These are phyloP conservation scores for Thaumetopoea pityocampa DNA, from an alignment of 1,140 invertebrate species.

Conservation along the genomic window DNA sequence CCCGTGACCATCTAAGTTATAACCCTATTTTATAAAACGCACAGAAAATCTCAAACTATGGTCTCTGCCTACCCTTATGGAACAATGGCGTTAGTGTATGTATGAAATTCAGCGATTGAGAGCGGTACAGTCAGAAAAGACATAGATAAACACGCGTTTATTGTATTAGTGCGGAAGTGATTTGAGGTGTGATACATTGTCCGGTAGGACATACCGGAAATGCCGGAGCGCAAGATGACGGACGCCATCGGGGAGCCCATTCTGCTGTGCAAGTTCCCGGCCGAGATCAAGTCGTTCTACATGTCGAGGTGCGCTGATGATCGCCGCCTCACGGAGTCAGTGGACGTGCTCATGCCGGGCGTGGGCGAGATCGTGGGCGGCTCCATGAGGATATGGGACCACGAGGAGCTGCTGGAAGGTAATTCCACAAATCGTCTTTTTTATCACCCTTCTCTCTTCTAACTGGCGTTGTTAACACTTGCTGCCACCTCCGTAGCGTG, in stretches of 20 bases:
- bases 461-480: too few species aligned
- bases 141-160: too few species aligned
- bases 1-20: too few species aligned
- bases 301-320: slow-evolving; percentile 95
- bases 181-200: neutral
- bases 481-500: too few species aligned
- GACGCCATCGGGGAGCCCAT: slow-evolving; percentile 98
- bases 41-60: too few species aligned
- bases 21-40: too few species aligned
- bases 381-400: slow-evolving; percentile 98
- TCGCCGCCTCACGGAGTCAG: slow-evolving; percentile 93
- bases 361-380: slow-evolving; percentile 99
- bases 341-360: slow-evolving; percentile 96
- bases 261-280: slow-evolving; percentile 95
- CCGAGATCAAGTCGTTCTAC: slow-evolving; percentile 98
- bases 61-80: too few species aligned
- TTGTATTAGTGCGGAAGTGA: neutral
- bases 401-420: slow-evolving; percentile 90
- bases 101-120: too few species aligned
- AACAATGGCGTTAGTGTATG: too few species aligned
- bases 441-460: too few species aligned
- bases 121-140: too few species aligned
- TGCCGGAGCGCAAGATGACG: slow-evolving; percentile 99
- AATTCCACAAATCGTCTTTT: too few species aligned
- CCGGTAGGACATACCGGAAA: slow-evolving; percentile 97